Percentiles rank a stretch among this genome's conserved stretches.
Conservation (phyloP, 2,113 vertebrate genomes). For the Lichenostomus cassidix region DNA sequence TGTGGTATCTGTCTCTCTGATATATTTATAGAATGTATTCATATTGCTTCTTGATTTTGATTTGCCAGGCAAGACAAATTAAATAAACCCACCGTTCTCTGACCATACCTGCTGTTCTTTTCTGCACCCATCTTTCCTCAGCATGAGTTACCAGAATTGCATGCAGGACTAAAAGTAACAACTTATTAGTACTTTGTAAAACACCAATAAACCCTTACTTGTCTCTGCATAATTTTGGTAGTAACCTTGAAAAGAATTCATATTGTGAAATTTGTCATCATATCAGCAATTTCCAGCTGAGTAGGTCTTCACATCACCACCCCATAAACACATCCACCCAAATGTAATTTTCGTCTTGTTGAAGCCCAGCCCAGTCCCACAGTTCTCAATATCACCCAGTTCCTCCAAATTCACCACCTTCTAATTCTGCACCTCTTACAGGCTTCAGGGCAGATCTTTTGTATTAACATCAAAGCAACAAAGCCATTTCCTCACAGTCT, state of each 20-base stretch:
- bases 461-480: neutral
- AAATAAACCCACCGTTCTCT: neutral
- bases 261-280: neutral
- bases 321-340: fast-evolving
- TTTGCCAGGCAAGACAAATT: neutral
- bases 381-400: neutral
- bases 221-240: neutral
- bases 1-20: neutral
- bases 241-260: neutral
- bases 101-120: neutral
- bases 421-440: neutral
- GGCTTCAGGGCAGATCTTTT: neutral
- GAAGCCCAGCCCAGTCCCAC: neutral
- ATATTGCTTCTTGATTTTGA: neutral
- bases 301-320: neutral
- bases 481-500: neutral
- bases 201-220: neutral
- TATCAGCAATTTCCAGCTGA: neutral
- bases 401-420: neutral
- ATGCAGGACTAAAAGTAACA: neutral
- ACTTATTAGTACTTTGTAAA: neutral
- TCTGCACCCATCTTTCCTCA: neutral
- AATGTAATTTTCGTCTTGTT: neutral
- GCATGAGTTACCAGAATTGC: neutral
- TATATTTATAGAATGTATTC: constrained; percentile 12